Evolutionary conservation across 1,140 invertebrate species (phyloP).

Genomic region (Philotrypesis tridentata): DNA sequence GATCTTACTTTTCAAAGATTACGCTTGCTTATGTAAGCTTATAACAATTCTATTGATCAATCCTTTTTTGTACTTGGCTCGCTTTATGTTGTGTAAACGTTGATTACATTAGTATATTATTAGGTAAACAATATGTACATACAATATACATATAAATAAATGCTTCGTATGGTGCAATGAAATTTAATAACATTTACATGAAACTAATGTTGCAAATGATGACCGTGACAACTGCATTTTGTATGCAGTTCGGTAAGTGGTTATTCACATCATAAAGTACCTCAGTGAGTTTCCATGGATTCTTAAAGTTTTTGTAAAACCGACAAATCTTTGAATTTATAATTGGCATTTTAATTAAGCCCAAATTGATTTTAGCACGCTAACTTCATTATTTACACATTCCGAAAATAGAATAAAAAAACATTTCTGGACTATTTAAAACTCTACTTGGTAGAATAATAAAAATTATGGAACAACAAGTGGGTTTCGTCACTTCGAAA

Average conservation of each 20-base stretch:
- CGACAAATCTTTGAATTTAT: slow-evolving; percentile 26
- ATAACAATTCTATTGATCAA: slow-evolving; percentile 32
- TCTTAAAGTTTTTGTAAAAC: slow-evolving; percentile 59
- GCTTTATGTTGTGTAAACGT: slow-evolving; percentile 38
- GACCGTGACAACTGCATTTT: slow-evolving; percentile 7
- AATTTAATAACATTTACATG: slow-evolving; percentile 53
- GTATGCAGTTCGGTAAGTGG: slow-evolving; percentile 22
- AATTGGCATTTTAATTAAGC: neutral
- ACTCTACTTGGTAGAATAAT: slow-evolving; percentile 62
- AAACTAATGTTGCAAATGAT: slow-evolving; percentile 38
- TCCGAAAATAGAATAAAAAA: slow-evolving; percentile 47
- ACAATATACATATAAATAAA: slow-evolving; percentile 53
- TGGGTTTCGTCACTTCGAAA: slow-evolving; percentile 61
- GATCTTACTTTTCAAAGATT: slow-evolving; percentile 26
- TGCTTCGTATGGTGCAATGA: slow-evolving; percentile 51
- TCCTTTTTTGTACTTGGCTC: slow-evolving; percentile 42
- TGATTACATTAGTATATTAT: slow-evolving; percentile 46
- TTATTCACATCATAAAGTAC: slow-evolving; percentile 30
- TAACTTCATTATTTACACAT: slow-evolving; percentile 44
- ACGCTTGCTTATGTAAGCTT: slow-evolving; percentile 17
- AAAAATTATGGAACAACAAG: slow-evolving; percentile 54
- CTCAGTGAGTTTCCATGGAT: slow-evolving; percentile 58
- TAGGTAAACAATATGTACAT: slow-evolving; percentile 49
- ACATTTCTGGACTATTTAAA: slow-evolving; percentile 55
- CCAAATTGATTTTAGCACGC: slow-evolving; percentile 22